A percentile compares a stretch with the other conserved stretches of the same genome.
Conservation (phyloP, 1,140 invertebrate genomes). For the Sycophaga agraensis region DNA sequence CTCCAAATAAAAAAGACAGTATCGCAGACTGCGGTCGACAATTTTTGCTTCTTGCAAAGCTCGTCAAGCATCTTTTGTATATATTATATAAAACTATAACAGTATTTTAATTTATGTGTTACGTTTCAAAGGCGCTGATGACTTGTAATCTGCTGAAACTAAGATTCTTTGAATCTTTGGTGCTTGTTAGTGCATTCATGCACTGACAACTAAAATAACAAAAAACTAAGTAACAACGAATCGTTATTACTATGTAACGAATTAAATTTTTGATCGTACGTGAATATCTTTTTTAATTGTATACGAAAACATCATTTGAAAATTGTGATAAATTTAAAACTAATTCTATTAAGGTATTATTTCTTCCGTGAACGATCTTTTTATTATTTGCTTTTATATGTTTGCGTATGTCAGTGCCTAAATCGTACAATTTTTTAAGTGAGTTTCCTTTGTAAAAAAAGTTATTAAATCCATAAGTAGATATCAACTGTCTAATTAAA, state of each 20-base stretch:
- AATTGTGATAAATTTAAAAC: conserved; percentile 9
- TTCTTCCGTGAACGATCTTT: background rate
- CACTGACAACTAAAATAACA: background rate
- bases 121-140: conserved; percentile 8
- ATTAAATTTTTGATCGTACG: background rate
- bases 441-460: conserved; percentile 8
- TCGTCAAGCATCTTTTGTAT: conserved; percentile 16
- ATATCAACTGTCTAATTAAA: conserved; percentile 4
- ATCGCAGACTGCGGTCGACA: background rate
- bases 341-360: background rate
- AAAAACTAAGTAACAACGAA: background rate
- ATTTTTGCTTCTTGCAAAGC: background rate
- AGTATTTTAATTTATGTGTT: conserved; percentile 24
- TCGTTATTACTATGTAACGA: background rate
- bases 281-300: background rate
- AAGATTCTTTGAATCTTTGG: background rate
- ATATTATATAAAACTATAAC: conserved; percentile 22
- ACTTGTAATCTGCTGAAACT: conserved; percentile 1
- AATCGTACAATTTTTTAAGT: conserved; percentile 9
- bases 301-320: background rate
- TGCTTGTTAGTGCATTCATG: background rate
- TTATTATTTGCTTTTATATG: conserved; percentile 4
- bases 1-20: background rate
- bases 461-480: background rate
- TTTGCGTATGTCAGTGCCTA: conserved; percentile 4